Evolutionary conservation across 1,140 invertebrate genomes (phyloP), one percentile per base, ranked within the genome.

Genomic region (Drosophila micromelanica): DNA sequence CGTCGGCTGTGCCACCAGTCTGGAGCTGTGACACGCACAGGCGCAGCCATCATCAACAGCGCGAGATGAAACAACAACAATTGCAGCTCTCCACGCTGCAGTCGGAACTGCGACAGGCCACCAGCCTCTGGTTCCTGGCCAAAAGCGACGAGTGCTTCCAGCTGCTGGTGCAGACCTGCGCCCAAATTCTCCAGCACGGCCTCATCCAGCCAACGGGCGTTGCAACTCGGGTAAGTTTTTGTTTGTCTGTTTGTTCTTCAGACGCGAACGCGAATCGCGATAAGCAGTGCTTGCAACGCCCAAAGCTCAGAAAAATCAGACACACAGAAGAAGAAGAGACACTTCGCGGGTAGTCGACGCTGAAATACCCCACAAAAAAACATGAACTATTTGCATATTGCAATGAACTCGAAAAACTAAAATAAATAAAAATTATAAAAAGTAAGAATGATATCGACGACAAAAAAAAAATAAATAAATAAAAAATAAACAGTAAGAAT

Each of bases 121-220:
- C 77, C 9, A 64, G 60, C n/a, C 76, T 64, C n/a, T 85, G 81
- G 81, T 80, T 85, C 5, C 81, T 68, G 13, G 30, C 57, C 15
- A 77, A 80, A 2, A 71, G 60, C 6, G 46, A 64, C 12, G 70
- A 80, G 8, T 48, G 69, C 15, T 52, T 77, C 12, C 76, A 86
- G 43, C 9, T 77, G 40, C 60, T 85, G 15, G 49, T 73, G 40
- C 76, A 79, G 15, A 78, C 56, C 5, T 84, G 73, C 57, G 56
- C 61, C 1, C 62, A 81, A n/a, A 84, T 89, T 30, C 57, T 89
- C 27, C 67, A 68, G 46, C 84, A 89, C 46, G 84, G 79, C 13
- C 56, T 89, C 46, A 30, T 70, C 2, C 63, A 45, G 17, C 38
- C 63, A 37, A 55, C 63, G 57, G 45, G 56, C 43, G 27, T 46